Conservation (phyloP, 2,797 vertebrate genomes). For the Enteromius treurensis region DNA sequence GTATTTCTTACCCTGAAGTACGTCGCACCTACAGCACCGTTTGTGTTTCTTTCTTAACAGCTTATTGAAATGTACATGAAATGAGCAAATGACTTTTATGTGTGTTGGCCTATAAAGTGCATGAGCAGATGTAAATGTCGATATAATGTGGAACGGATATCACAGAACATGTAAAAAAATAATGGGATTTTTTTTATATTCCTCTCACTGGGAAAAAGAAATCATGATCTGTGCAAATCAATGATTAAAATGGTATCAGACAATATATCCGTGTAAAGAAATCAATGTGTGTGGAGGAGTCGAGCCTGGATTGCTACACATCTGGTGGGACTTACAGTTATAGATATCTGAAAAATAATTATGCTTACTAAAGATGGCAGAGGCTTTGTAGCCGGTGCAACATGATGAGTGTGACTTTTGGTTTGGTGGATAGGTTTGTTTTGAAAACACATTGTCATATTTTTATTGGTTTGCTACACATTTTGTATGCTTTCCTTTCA, state of each 20-base stretch:
- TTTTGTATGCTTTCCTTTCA: background rate
- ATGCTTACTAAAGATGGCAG: background rate
- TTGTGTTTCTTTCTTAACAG: background rate
- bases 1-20: background rate
- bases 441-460: background rate
- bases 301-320: background rate
- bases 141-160: slow-evolving; percentile 28
- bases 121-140: slow-evolving; percentile 18
- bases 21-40: background rate
- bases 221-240: slow-evolving; percentile 32
- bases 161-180: slow-evolving; percentile 1
- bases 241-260: slow-evolving; percentile 11
- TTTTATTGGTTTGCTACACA: background rate
- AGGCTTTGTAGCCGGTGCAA: background rate
- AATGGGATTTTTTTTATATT: slow-evolving; percentile 18
- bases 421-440: background rate
- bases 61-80: slow-evolving; percentile 19
- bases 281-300: slow-evolving; percentile 7
- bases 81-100: slow-evolving; percentile 15
- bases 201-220: background rate
- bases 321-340: background rate
- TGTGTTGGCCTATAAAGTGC: background rate
- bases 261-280: slow-evolving; percentile 15
- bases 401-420: background rate
- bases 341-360: background rate